phyloP scores from a whole-genome alignment of 2,888 invertebrate species.

The Heliconius ethilla region DNA sequence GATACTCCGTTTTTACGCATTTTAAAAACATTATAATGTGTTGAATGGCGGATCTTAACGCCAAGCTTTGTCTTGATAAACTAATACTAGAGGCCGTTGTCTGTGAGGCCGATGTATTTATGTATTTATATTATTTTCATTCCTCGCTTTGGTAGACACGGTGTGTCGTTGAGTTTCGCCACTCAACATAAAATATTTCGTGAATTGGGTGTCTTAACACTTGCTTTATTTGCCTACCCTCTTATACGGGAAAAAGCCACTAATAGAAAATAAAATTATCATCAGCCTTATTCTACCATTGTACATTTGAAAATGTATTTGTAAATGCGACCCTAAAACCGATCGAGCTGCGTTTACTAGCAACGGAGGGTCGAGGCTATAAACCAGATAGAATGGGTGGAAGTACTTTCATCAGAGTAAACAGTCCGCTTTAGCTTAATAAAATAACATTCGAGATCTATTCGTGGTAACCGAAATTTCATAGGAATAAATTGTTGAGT shows the following conservation, averaged over 20 bases:
- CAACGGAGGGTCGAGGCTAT: constrained; percentile 31
- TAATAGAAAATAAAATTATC: neutral
- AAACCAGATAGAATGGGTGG: constrained; percentile 31
- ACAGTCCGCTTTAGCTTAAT: constrained; percentile 33
- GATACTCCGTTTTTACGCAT: neutral
- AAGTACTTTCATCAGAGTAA: constrained; percentile 40
- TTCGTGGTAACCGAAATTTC: constrained; percentile 3
- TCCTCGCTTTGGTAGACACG: neutral
- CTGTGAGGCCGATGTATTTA: no score
- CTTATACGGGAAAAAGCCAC: neutral
- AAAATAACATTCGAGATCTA: constrained; percentile 22
- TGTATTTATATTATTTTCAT: neutral
- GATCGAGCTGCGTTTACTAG: constrained; percentile 30
- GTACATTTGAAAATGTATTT: constrained; percentile 31
- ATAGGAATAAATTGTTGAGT: constrained; percentile 3
- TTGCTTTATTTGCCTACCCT: neutral
- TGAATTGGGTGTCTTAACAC: neutral
- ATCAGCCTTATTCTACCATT: neutral
- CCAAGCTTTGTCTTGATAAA: neutral
- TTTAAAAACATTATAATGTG: neutral
- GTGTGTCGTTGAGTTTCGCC: neutral
- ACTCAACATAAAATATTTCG: neutral
- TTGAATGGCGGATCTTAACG: neutral
- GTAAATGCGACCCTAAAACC: constrained; percentile 36
- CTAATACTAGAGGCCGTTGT: no score